Conservation (phyloP, 1,140 invertebrate species). For the Frieseomelitta varia region DNA sequence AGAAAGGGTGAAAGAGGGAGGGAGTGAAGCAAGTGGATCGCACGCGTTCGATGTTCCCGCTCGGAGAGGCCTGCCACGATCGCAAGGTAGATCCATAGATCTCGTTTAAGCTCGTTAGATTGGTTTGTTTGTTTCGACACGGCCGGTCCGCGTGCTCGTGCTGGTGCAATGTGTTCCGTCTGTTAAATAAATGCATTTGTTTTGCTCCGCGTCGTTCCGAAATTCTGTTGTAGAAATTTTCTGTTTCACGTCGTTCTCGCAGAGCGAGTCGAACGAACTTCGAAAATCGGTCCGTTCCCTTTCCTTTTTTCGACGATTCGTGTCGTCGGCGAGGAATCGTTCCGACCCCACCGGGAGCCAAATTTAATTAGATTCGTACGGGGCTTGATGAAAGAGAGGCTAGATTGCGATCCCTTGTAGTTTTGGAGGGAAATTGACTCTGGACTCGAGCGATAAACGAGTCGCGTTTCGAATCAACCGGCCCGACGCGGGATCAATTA, state of each 20-base stretch:
- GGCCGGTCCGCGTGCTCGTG: slow-evolving; percentile 22
- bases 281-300: background rate
- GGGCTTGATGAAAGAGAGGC: slow-evolving; percentile 2
- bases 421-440: slow-evolving; percentile 17
- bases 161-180: no score
- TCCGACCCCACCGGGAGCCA: background rate
- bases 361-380: slow-evolving; percentile 13
- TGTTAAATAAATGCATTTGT: background rate
- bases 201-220: no score
- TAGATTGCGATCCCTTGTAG: background rate
- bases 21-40: slow-evolving; percentile 11
- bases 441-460: background rate
- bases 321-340: background rate
- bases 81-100: slow-evolving; percentile 56
- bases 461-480: background rate
- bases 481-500: slow-evolving; percentile 8
- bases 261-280: background rate
- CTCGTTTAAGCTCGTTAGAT: background rate
- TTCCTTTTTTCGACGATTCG: background rate
- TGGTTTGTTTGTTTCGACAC: slow-evolving; percentile 1
- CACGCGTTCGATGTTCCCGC: slow-evolving; percentile 51
- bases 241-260: background rate
- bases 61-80: slow-evolving; percentile 20
- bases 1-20: background rate
- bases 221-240: no score